Base-by-base conservation (phyloP, 23 tunicate genomes). In the Trididemnum nubilum region DNA sequence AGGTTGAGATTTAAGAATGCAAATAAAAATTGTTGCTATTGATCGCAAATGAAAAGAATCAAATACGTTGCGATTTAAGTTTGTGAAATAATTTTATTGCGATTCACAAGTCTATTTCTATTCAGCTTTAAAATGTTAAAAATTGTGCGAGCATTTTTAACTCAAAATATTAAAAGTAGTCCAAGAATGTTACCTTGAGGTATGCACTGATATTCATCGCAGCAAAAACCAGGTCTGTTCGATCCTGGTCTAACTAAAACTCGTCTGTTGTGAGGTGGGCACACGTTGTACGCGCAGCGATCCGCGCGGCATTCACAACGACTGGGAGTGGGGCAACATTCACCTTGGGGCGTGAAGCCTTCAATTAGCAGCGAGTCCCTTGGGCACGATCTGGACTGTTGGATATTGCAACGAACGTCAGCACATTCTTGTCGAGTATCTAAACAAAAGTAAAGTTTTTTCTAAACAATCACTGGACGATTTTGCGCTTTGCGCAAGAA, bases 321-420 rank as follows among this genome's bases (percentile, higher is more conserved):
- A 78, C 91, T 86, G 24, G 97, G 88, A 33, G 35, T 37, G 32
- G 97, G 97, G 63, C 97, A 92, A 40, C 97, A 92, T 64, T 78
- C 75, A 5, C 92, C 92, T 3, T 69, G 73, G 2, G 88, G 86
- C 33, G 72, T 32, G 25, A 28, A 72, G 33, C 85, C 83, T 39
- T 79, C 82, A 0, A 71, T 39, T 0, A 86, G 50, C 22, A 39
- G 79, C 22, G 97, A 92, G 67, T 86, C 97, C 2, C 79, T 85
- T 0, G 97, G 88, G 38, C 97, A 92, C 7, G 51, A 30, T 22
- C 83, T 85, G 2, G 90, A 80, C 18, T 74, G 85, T 35, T 57
- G 77, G 0, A 90, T 73, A 7, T 3, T 79, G 36, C 96, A 90
- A 1, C 39, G 71, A 23, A 44, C 77, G n/a, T 73, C 64, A 18